Evolutionary conservation across 2,888 invertebrate species (phyloP), one percentile per base, ranked within the genome.

Genomic region (Plemyria rubiginata): DNA sequence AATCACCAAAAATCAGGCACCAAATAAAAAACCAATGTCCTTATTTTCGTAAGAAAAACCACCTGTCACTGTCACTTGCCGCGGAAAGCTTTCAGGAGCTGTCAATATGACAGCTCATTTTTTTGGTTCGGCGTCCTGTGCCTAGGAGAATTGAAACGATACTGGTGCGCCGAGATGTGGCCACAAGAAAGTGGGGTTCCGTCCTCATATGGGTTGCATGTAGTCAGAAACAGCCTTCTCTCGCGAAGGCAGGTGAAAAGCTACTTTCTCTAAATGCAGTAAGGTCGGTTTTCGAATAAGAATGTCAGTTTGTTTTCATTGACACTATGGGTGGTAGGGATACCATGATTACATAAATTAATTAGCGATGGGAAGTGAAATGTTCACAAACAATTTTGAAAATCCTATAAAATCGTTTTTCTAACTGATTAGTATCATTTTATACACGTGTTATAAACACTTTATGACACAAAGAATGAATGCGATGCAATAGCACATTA

Each of bases 121-220:
- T 73, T 53, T 60, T 40, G 43, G 61, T 70, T 49, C 58, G 53
- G 69, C 81, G 81, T 72, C 68, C 71, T 66, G 62, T 67, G 69
- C 69, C 68, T 55, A 8, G 11, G 60, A 52, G 43, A 16, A 22
- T 6, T 29, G 48, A 15, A 9, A 16, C 5, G 0, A 29, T 29
- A 64, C 64, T 64, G 60, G 41, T 29, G 49, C 13, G 29, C 0
- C n/a, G 65, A 78, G 76, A 79, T 79, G 73, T 72, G 72, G 69
- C 67, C 67, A 60, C 62, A 84, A 84, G 86, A 86, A 86, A 85
- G 85, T 82, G 77, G 84, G 82, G 78, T 84, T 74, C 68, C 69
- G 74, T 74, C 82, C 83, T 81, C 83, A 83, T 84, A 79, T 72
- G 74, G 36, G 65, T 13, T 60, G 65, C 66, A 54, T 61, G 62